A percentile compares a stretch with the other conserved stretches of the same genome.
These are phyloP conservation scores for Acrobasis suavella DNA, from an alignment of 2,888 invertebrate genomes.

Conservation along the genomic window DNA sequence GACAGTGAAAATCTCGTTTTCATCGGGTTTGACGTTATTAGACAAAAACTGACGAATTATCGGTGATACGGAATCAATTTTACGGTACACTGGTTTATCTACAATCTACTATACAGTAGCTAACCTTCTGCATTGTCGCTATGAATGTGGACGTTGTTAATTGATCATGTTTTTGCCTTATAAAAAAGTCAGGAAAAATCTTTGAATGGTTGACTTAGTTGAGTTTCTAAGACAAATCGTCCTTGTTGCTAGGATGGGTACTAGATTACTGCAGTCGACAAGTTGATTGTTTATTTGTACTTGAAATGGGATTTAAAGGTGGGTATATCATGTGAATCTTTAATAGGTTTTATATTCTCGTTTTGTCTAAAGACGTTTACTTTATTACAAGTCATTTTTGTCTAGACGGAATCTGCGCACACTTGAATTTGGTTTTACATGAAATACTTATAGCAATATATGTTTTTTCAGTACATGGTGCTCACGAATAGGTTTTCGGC, in stretches of 20 bases:
- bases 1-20: not conserved
- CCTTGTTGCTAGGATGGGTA: not conserved
- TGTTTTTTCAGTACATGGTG: too few relatives aligned
- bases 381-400: conserved; percentile 14
- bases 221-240: not conserved
- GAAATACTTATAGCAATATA: too few relatives aligned
- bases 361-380: not conserved
- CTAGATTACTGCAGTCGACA: too few relatives aligned
- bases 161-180: conserved; percentile 9
- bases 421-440: not conserved
- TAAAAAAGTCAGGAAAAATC: conserved; percentile 7
- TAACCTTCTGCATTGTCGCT: not conserved
- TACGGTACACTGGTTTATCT: conserved; percentile 14
- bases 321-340: not conserved
- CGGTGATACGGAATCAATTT: conserved; percentile 15
- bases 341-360: not conserved
- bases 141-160: conserved; percentile 5
- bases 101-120: not conserved
- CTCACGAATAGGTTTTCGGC: too few relatives aligned
- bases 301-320: too few relatives aligned
- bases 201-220: not conserved
- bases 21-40: not conserved
- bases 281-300: too few relatives aligned
- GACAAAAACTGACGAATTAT: not conserved
- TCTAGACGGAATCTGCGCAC: conserved; percentile 11